Conservation (phyloP, 2,113 vertebrate species). For the Sphyrna mokarran region DNA sequence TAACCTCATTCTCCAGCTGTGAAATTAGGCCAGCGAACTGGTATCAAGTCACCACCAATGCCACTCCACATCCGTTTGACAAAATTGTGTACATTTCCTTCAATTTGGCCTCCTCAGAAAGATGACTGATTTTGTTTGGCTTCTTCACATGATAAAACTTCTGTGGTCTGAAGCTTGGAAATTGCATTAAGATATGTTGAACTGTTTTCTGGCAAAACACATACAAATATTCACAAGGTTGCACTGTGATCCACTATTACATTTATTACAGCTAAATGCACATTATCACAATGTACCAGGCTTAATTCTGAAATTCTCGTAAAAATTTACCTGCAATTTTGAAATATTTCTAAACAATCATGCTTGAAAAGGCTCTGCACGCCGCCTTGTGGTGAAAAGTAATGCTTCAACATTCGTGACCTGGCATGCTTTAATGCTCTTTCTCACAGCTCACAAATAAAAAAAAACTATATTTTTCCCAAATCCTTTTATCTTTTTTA, state of each 20-base stretch:
- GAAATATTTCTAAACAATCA: background rate
- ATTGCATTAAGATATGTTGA: background rate
- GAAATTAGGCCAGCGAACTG: background rate
- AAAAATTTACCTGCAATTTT: background rate
- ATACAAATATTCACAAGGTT: background rate
- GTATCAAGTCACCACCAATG: background rate
- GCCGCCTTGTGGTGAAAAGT: background rate
- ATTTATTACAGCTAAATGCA: background rate
- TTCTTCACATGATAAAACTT: background rate
- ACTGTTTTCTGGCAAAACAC: background rate
- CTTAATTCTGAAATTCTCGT: background rate
- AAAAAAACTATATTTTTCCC: background rate
- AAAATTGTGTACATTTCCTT: background rate
- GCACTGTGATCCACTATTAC: background rate
- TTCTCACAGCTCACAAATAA: background rate
- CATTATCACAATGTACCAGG: background rate
- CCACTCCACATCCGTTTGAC: background rate
- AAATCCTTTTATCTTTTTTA: background rate
- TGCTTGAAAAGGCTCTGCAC: background rate
- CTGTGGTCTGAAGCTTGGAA: background rate
- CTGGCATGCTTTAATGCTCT: too few relatives aligned
- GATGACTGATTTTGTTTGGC: background rate
- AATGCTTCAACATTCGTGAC: background rate
- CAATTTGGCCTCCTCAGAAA: background rate
- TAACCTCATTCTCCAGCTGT: background rate